Conservation (phyloP, 2,113 vertebrate genomes). For the Malurus alboscapulatus region DNA sequence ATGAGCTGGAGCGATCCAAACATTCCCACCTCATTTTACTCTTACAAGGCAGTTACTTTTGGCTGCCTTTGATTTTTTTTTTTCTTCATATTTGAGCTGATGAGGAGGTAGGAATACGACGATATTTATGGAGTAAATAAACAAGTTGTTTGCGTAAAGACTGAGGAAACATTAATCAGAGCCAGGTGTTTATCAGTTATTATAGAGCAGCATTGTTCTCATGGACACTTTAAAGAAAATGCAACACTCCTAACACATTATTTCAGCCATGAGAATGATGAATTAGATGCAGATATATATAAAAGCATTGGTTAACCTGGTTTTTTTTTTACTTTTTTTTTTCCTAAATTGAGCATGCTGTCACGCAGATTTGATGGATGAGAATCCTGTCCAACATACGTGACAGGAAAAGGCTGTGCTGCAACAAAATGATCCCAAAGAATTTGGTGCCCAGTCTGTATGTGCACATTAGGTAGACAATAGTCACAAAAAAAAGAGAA, state of each 20-base stretch:
- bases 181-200: background rate
- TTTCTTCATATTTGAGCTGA: background rate
- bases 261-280: background rate
- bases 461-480: background rate
- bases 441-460: background rate
- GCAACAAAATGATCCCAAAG: background rate
- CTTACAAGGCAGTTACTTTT: background rate
- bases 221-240: background rate
- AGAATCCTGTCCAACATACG: background rate
- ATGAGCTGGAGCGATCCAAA: background rate
- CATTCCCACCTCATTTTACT: background rate
- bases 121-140: conserved; percentile 6
- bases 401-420: background rate
- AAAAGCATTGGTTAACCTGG: background rate
- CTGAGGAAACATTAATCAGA: background rate
- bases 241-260: background rate
- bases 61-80: conserved; percentile 20
- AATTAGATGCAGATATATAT: background rate
- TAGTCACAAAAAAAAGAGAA: background rate
- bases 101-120: background rate
- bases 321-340: background rate
- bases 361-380: background rate
- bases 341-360: background rate
- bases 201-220: background rate
- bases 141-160: background rate